Conservation (phyloP, 2,797 vertebrate species). For the Sylvia borin region DNA sequence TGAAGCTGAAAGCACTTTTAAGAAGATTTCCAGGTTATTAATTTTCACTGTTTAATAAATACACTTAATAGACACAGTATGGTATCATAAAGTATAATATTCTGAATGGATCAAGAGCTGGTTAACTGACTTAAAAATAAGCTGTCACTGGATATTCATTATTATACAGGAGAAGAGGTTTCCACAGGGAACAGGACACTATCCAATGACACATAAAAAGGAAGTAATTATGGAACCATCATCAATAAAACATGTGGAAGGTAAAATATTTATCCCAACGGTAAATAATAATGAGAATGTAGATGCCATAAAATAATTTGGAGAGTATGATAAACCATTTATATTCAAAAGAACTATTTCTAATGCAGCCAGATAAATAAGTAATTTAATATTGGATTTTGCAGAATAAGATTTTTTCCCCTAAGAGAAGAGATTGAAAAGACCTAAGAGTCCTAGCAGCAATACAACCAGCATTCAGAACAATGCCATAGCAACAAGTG, state of each 20-base stretch:
- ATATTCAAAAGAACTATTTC: not conserved
- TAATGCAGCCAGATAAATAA: not conserved
- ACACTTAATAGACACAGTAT: not conserved
- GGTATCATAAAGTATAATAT: not conserved
- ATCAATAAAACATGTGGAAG: not conserved
- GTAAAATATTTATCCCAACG: not conserved
- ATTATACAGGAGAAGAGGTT: not conserved
- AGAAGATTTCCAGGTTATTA: not conserved
- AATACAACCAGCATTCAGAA: not conserved
- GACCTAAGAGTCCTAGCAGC: not conserved
- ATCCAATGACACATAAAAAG: not conserved
- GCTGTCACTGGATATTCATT: not conserved
- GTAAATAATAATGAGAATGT: not conserved
- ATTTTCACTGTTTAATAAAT: slow-evolving; percentile 27
- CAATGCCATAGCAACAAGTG: not conserved
- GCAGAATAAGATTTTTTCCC: not conserved
- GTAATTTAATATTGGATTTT: not conserved
- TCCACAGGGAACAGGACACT: not conserved
- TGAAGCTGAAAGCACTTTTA: not conserved
- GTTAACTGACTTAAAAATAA: not conserved
- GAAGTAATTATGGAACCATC: not conserved
- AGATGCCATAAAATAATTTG: not conserved
- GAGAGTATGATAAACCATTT: not conserved
- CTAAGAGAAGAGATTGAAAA: not conserved
- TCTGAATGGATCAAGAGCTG: not conserved